Base-by-base conservation (phyloP, 2,797 vertebrate species). In the Melopsittacus undulatus region DNA sequence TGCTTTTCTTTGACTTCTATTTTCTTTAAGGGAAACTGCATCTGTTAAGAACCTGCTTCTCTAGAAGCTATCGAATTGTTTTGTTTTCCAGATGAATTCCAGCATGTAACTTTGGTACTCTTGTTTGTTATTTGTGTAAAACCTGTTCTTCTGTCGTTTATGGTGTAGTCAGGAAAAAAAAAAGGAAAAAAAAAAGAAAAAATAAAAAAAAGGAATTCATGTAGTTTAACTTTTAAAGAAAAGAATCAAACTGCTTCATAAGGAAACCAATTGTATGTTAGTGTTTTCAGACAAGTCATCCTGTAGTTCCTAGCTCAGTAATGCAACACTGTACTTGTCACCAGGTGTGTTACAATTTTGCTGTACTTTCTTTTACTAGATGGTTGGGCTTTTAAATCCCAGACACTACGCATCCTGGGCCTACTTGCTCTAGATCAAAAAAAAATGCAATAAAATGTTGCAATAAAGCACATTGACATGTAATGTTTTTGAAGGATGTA, bases 51-150 rank as follows among this genome's bases (percentile, higher is more conserved):
- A 92, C 81, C 90, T 94, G 96, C 94, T 97, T 97, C 96, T 96
- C 78, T 73, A 92, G 95, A 94, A 96, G 96, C 96, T 90, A 49
- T 75, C 2, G 56, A 79, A 69, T 92, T 89, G 78, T 77, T 96
- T 95, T 96, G 88, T 90, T 97, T 96, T 98, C 98, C 97, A 96
- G 98, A 98, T 97, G 98, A 98, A 98, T 98, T 98, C 98, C 98
- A 98, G 99, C 99, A 99, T 99, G 99, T 99, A 98, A 98, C 98
- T 98, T 99, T 98, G 98, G 98, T 99, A 99, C 98, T 98, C 97
- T 98, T 98, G 98, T 98, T 96, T 99, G 98, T 99, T 99, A 98
- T 98, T 98, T 97, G 98, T 99, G 98, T 98, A 98, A 98, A 98
- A 98, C 97, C 97, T 98, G 98, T 98, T 98, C 97, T 97, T 96